Conservation (phyloP, 1,140 invertebrate genomes). For the Leptinotarsa lineolata region DNA sequence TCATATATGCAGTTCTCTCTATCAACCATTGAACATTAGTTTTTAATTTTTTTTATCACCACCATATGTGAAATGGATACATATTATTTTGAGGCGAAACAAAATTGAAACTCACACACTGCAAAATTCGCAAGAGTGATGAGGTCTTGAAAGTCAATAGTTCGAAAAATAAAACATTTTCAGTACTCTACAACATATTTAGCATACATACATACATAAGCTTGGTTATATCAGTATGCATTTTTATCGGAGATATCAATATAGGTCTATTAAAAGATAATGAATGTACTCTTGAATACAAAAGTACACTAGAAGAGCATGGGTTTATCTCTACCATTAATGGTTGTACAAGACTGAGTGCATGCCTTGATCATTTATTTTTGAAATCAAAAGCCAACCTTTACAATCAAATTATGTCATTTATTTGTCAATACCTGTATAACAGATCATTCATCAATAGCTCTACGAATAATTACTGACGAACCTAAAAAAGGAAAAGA, state of each 20-base stretch:
- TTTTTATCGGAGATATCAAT: slow-evolving; percentile 12
- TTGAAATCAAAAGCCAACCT: not conserved
- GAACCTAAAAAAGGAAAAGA: not conserved
- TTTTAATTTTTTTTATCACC: too few species aligned
- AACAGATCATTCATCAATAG: not conserved
- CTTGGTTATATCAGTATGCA: slow-evolving; percentile 15
- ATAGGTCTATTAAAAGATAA: slow-evolving; percentile 11
- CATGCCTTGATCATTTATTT: not conserved
- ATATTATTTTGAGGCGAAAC: not conserved
- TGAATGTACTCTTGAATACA: slow-evolving; percentile 8
- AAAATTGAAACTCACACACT: too few species aligned
- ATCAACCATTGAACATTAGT: too few species aligned
- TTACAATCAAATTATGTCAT: not conserved
- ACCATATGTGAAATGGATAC: too few species aligned
- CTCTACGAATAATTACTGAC: not conserved
- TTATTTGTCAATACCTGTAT: not conserved
- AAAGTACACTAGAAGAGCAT: slow-evolving; percentile 7
- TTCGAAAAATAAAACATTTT: not conserved
- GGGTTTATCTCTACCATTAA: not conserved
- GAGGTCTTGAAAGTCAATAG: not conserved
- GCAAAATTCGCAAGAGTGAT: not conserved
- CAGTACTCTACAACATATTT: slow-evolving; percentile 7
- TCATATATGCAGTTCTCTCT: too few species aligned
- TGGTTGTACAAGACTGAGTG: slow-evolving; percentile 9
- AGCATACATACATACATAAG: not conserved